Evolutionary conservation across 2,113 vertebrate genomes (phyloP), one percentile per base, ranked within the genome.

Genomic region (Tachuris rubrigastra): DNA sequence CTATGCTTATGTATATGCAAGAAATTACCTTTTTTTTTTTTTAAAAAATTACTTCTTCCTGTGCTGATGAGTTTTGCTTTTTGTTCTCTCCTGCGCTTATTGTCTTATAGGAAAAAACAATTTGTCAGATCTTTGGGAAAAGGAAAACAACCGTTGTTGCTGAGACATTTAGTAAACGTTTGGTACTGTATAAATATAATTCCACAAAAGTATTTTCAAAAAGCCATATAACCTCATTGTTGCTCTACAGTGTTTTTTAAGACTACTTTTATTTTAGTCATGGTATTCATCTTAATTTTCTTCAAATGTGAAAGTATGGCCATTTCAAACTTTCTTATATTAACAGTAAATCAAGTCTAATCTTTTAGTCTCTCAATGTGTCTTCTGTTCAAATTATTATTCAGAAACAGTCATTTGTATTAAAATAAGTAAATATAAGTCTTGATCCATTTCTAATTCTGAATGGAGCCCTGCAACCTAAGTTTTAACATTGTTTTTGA

Each of bases 51-150:
- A 31, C 85, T 89, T 85, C 15, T 94, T 12, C 44, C 19, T 85
- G 12, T 78, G 59, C 33, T 94, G 52, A 89, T 93, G 56, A 82
- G 22, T 91, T 91, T 91, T 87, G 81, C 77, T 76, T 82, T 96
- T 76, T 87, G 24, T 89, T 95, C 37, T 95, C 69, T 82, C 62
- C 78, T 93, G 49, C 69, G 65, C 73, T 91, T 89, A 65, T 18
- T 91, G 65, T 96, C 71, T 78, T 79, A 52, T 60, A 91, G 87
- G 69, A 89, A 87, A 91, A 94, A 95, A 52, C 31, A 67, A 30
- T 82, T 91, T 93, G 19, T 94, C 62, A 95, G 74, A 81, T 94
- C 66, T 93, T 87, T 93, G 85, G 74, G 74, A 65, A 90, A 75
- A 90, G 52, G 90, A 95, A 63, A 69, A 79, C 35, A 93, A 68